A percentile compares a stretch with the other conserved stretches of the same genome.
Conservation (phyloP, 1,140 invertebrate genomes). For the Marisa cornuarietis region DNA sequence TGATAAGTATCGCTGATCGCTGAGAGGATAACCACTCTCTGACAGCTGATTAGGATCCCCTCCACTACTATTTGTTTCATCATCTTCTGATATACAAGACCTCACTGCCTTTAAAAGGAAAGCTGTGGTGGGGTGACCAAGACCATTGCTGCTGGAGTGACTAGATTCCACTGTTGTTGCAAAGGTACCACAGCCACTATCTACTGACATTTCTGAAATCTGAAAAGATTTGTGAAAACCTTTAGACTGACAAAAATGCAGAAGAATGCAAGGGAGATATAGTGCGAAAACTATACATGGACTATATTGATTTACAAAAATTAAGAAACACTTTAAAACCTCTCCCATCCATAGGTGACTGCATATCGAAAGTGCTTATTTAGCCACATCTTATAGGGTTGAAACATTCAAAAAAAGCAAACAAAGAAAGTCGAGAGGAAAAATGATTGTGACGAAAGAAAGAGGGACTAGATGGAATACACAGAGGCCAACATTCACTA, state of each 20-base stretch:
- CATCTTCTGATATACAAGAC: constrained; percentile 42
- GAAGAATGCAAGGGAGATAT: neutral
- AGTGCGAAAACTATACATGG: too few species aligned
- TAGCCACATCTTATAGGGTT: constrained; percentile 13
- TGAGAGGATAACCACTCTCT: neutral
- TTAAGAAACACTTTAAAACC: too few species aligned
- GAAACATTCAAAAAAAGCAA: too few species aligned
- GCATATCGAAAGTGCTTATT: neutral
- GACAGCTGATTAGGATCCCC: neutral
- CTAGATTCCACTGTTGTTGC: constrained; percentile 43
- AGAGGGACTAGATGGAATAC: too few species aligned
- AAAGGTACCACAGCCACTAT: constrained; percentile 65
- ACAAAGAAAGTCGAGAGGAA: too few species aligned
- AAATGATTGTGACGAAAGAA: too few species aligned
- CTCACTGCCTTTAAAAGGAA: constrained; percentile 35
- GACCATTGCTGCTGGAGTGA: constrained; percentile 27
- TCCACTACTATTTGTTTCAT: constrained; percentile 16
- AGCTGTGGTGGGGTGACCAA: constrained; percentile 40
- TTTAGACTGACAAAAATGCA: neutral
- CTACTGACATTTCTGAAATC: constrained; percentile 59
- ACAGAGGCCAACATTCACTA: too few species aligned
- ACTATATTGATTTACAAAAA: constrained; percentile 11
- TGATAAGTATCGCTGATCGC: constrained; percentile 47
- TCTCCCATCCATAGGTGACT: too few species aligned
- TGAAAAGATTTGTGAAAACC: constrained; percentile 31